These are phyloP conservation scores for Cyprinella venusta DNA, from an alignment of 2,797 vertebrate genomes.

Conservation along the genomic window DNA sequence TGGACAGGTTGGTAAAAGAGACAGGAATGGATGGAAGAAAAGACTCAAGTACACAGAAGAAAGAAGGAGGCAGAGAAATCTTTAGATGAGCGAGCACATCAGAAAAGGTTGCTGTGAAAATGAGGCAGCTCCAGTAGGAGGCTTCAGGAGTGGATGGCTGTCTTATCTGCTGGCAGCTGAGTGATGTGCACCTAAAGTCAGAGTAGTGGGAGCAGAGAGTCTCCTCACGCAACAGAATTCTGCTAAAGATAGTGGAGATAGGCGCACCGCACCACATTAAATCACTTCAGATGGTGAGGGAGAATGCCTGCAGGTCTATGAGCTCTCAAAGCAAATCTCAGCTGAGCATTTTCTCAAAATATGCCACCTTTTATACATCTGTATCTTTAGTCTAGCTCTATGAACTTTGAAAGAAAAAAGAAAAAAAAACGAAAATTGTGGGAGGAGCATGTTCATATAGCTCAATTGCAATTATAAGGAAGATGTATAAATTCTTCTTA, in stretches of 20 bases:
- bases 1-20: conserved; percentile 36
- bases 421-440: not conserved
- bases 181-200: conserved; percentile 52
- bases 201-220: conserved; percentile 32
- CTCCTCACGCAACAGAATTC: conserved; percentile 25
- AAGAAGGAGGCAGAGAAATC: conserved; percentile 32
- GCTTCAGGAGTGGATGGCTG: conserved; percentile 45
- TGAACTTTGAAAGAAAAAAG: not conserved
- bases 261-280: conserved; percentile 9
- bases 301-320: conserved; percentile 33
- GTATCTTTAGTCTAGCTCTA: conserved; percentile 1
- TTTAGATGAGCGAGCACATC: conserved; percentile 34
- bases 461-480: not conserved
- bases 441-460: not conserved
- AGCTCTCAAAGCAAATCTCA: conserved; percentile 18
- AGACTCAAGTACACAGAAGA: conserved; percentile 31
- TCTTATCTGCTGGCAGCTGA: conserved; percentile 66
- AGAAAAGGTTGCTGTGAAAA: conserved; percentile 31
- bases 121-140: conserved; percentile 38
- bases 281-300: conserved; percentile 28
- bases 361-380: conserved; percentile 25
- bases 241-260: conserved; percentile 24
- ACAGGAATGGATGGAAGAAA: conserved; percentile 55
- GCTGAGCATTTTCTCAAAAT: conserved; percentile 17
- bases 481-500: not conserved